phyloP scores from a whole-genome alignment of 2,113 vertebrate species.

The Sceloporus tristichus region DNA sequence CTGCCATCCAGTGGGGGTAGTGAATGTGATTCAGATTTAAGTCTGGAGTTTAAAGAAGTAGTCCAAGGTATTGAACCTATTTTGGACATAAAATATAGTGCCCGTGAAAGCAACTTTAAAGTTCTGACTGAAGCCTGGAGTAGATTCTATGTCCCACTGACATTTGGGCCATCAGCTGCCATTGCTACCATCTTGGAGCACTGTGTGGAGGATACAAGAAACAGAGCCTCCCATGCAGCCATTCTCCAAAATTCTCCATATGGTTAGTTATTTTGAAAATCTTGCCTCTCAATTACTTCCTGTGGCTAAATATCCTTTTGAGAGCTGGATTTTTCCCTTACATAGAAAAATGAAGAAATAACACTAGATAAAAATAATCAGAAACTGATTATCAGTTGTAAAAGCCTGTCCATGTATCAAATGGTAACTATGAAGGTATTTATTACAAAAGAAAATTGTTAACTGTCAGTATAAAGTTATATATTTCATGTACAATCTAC shows the following conservation, averaged over 20 bases:
- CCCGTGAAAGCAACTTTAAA: too few species aligned
- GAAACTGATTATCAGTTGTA: constrained; percentile 73
- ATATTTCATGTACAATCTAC: constrained; percentile 77
- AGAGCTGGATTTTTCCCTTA: constrained; percentile 54
- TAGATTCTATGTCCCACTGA: too few species aligned
- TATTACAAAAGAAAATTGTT: constrained; percentile 73
- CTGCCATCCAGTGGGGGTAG: background rate
- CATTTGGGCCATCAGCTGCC: too few species aligned
- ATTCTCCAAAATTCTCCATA: background rate
- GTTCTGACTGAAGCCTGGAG: too few species aligned
- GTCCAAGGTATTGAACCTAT: too few species aligned
- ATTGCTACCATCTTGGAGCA: background rate
- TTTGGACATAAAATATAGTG: too few species aligned
- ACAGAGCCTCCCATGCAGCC: background rate
- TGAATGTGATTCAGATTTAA: too few species aligned
- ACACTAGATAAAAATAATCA: constrained; percentile 70
- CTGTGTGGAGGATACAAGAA: background rate
- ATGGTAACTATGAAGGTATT: constrained; percentile 74
- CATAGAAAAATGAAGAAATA: constrained; percentile 52
- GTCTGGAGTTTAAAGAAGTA: too few species aligned
- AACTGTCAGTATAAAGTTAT: constrained; percentile 71
- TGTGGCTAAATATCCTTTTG: constrained; percentile 30
- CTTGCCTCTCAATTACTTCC: background rate
- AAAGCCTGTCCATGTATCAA: constrained; percentile 57
- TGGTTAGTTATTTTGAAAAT: constrained; percentile 46